Conservation (phyloP, 1,140 invertebrate species). For the Tetragonula clypearis region DNA sequence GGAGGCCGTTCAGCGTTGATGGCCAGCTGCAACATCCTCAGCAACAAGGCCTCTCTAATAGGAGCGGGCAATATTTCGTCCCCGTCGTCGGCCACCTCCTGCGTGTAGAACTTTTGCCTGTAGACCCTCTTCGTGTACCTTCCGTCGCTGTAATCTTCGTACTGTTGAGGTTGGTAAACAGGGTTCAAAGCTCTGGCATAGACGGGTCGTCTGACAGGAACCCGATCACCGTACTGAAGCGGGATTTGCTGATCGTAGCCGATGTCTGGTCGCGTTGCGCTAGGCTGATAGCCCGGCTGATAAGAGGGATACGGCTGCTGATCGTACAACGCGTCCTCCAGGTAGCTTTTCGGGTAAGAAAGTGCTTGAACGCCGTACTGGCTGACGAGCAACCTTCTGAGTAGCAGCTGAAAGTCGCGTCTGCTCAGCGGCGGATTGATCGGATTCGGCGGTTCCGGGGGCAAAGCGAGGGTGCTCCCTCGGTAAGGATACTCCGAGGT, state of each 20-base stretch:
- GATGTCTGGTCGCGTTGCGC: conserved; percentile 74
- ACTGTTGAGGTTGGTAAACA: conserved; percentile 77
- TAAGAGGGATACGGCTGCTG: conserved; percentile 78
- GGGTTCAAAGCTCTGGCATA: conserved; percentile 65
- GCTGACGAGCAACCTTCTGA: conserved; percentile 75
- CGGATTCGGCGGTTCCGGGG: conserved; percentile 78
- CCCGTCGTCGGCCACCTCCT: conserved; percentile 72
- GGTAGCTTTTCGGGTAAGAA: conserved; percentile 75
- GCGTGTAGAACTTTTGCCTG: conserved; percentile 77
- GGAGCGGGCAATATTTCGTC: conserved; percentile 86
- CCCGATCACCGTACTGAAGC: conserved; percentile 74
- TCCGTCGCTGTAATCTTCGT: conserved; percentile 82
- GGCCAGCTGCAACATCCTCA: conserved; percentile 87
- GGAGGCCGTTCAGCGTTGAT: conserved; percentile 85
- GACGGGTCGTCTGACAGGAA: conserved; percentile 73
- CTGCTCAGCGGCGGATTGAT: conserved; percentile 76
- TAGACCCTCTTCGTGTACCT: conserved; percentile 77
- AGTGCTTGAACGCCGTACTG: conserved; percentile 78
- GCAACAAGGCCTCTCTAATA: conserved; percentile 85
- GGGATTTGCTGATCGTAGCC: conserved; percentile 77
- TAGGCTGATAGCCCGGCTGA: conserved; percentile 70
- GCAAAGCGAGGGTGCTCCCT: conserved; percentile 63
- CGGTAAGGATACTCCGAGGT: conserved; percentile 74
- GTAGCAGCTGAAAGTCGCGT: conserved; percentile 76
- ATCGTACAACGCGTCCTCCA: conserved; percentile 79